Percentiles rank a stretch among this genome's conserved stretches.
Conservation (phyloP, 1,140 invertebrate species). For the Penaeus chinensis region DNA sequence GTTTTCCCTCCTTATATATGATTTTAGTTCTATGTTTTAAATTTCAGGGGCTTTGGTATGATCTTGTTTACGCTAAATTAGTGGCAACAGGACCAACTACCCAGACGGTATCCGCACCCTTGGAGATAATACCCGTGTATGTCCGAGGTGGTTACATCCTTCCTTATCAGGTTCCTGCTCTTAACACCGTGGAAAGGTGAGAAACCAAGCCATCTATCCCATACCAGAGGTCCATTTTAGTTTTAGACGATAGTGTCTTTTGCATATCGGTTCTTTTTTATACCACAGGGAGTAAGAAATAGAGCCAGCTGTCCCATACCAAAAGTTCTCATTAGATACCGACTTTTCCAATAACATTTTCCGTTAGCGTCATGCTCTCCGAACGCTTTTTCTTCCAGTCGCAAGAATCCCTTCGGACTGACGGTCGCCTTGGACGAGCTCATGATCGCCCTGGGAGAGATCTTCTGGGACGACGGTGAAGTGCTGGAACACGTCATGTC, state of each 20-base stretch:
- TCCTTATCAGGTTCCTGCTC: conserved; percentile 32
- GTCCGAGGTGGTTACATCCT: conserved; percentile 38
- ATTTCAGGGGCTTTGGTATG: conserved; percentile 44
- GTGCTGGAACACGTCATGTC: not conserved
- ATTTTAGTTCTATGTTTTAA: not conserved
- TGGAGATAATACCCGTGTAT: conserved; percentile 54
- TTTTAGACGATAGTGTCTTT: not conserved
- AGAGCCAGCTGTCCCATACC: too few species aligned
- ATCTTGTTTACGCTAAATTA: conserved; percentile 4
- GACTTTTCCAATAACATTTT: too few species aligned
- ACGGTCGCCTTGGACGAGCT: not conserved
- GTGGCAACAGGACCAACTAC: conserved; percentile 34
- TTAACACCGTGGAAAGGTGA: conserved; percentile 51
- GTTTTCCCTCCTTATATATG: not conserved
- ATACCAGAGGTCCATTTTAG: not conserved
- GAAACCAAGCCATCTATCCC: too few species aligned
- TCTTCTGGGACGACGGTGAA: conserved; percentile 60
- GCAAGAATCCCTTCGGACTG: not conserved
- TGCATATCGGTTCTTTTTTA: not conserved
- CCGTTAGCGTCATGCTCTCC: not conserved
- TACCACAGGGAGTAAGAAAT: too few species aligned
- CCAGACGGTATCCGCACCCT: conserved; percentile 29
- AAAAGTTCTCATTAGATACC: too few species aligned
- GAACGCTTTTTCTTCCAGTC: not conserved
- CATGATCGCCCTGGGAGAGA: conserved; percentile 16